Evolutionary conservation across 1,140 invertebrate species (phyloP).

Genomic region (Vanessa atalanta): DNA sequence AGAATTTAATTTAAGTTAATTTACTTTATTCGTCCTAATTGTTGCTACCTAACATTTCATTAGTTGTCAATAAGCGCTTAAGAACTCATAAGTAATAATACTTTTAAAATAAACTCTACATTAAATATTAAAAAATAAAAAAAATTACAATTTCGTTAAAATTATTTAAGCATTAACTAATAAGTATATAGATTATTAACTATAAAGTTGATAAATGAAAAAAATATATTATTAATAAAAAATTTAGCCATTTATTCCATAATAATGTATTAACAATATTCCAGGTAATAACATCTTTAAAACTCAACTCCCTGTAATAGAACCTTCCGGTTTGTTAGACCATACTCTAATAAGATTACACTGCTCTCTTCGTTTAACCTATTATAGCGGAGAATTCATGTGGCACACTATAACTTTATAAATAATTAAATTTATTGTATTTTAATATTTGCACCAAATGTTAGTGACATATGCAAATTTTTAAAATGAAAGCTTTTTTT

Average conservation of each 20-base stretch:
- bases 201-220: not conserved
- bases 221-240: not conserved
- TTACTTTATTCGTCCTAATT: no score
- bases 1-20: no score
- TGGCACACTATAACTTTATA: not conserved
- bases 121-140: no score
- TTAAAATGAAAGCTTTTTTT: no score
- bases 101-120: no score
- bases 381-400: constrained; percentile 1
- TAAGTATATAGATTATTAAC: no score
- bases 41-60: no score
- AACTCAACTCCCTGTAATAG: constrained; percentile 20
- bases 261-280: not conserved
- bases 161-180: no score
- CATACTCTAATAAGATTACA: constrained; percentile 24
- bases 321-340: constrained; percentile 23
- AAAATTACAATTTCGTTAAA: no score
- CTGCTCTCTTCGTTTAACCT: constrained; percentile 19
- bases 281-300: constrained; percentile 17
- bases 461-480: not conserved
- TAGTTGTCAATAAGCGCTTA: no score
- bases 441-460: not conserved
- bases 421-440: not conserved
- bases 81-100: no score
- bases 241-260: not conserved